Evolutionary conservation across 2,888 invertebrate species (phyloP).

Genomic region (Xestia c-nigrum): DNA sequence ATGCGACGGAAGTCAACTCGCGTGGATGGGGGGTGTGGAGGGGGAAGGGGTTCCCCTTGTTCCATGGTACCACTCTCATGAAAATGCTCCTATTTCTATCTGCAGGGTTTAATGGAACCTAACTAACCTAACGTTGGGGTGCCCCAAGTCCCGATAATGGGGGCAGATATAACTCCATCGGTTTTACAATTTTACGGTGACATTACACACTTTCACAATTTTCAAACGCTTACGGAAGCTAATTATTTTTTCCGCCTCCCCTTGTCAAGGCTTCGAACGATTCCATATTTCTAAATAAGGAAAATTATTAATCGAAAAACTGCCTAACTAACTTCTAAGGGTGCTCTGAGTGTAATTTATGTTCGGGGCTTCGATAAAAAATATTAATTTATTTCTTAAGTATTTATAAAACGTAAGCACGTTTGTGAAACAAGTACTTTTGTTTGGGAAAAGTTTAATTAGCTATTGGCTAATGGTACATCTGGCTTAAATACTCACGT

Average conservation of each 20-base stretch:
- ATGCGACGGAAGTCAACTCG: no score
- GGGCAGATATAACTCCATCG: no score
- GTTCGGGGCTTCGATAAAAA: conserved; percentile 19
- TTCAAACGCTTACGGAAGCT: background rate
- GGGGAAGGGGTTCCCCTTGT: no score
- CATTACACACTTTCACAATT: no score
- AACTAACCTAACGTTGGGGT: no score
- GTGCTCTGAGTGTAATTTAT: conserved; percentile 29
- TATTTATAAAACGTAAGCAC: background rate
- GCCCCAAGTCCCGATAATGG: no score
- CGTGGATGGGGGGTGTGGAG: no score
- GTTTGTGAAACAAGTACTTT: background rate
- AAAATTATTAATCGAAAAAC: conserved; percentile 33
- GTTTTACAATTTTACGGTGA: no score
- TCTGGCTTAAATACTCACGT: background rate
- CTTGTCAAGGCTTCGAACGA: conserved; percentile 19
- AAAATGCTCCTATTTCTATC: no score
- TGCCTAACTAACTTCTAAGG: conserved; percentile 17
- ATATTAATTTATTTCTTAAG: conserved; percentile 16
- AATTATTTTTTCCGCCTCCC: background rate
- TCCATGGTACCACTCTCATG: no score
- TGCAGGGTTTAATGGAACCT: no score
- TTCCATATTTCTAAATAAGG: conserved; percentile 35
- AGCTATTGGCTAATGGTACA: background rate
- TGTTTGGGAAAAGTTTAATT: conserved; percentile 2